Percentiles rank a stretch among this genome's conserved stretches.
These are phyloP conservation scores for Drosophila nigrodunni DNA, from an alignment of 1,140 invertebrate species.

Conservation along the genomic window DNA sequence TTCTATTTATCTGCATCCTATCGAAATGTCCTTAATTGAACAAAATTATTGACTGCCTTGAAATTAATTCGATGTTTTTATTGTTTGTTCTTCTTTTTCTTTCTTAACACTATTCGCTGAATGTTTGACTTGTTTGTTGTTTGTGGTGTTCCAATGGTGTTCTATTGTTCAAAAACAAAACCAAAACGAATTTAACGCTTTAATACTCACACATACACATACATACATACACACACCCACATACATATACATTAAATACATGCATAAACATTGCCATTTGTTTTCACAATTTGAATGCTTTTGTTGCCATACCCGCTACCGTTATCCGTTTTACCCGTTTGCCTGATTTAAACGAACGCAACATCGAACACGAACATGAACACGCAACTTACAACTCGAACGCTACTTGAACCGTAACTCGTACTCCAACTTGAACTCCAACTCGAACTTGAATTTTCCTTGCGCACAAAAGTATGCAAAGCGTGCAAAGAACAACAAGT, in stretches of 20 bases:
- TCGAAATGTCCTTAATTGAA: conserved; percentile 12
- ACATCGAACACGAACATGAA: conserved; percentile 36
- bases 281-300: conserved; percentile 65
- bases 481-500: conserved; percentile 56
- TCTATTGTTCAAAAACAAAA: conserved; percentile 55
- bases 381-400: conserved; percentile 31
- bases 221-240: conserved; percentile 36
- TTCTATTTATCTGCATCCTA: conserved; percentile 8
- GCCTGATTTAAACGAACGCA: conserved; percentile 45
- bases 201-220: conserved; percentile 64
- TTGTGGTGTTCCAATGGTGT: conserved; percentile 80
- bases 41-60: conserved; percentile 51
- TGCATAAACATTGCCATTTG: conserved; percentile 46
- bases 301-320: conserved; percentile 68
- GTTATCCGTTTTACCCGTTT: conserved; percentile 53
- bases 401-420: conserved; percentile 11
- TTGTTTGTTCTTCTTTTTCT: conserved; percentile 60
- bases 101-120: conserved; percentile 72
- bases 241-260: conserved; percentile 26
- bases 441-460: conserved; percentile 21
- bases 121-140: conserved; percentile 82
- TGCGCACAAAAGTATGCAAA: conserved; percentile 72
- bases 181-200: conserved; percentile 72
- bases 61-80: conserved; percentile 69
- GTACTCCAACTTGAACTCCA: conserved; percentile 10